Base-by-base conservation (phyloP, 2,113 vertebrate species). In the Gavialis gangeticus region DNA sequence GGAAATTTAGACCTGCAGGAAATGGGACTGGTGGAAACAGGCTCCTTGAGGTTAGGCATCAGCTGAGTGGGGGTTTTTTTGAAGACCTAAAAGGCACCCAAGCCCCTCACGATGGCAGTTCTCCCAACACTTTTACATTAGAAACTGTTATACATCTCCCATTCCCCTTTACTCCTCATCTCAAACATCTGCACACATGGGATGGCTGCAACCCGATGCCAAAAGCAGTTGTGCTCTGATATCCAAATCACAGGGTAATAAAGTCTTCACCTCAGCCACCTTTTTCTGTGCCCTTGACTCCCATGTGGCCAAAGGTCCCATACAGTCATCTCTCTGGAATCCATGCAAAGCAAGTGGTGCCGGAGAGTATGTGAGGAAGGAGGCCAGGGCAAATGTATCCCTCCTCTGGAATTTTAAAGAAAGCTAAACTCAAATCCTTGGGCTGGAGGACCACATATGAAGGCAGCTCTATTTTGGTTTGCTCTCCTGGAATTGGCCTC, bases 281-380 rank as follows among this genome's bases (percentile, higher is more conserved):
- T 30, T 46, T 34, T 21, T 13, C 54, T 12, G 10, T 79, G 54
- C 22, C 27, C 55, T 69, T 66, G 13, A 16, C 24, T 55, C 15
- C 46, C 46, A 54, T 24, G 9, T 4, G 22, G 46, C 11, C 17
- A 19, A 18, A 4, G 3, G 17, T 3, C 13, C 10, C 1, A 0
- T 22, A 6, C 54, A 34, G 28, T 28, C 60, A 4, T 21, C 54
- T 54, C 1, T 22, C 15, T 34, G 19, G n/a, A 27, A 13, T 57
- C 8, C 13, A 25, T 28, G 11, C 34, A 8, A 30, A 46, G 34
- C 12, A 37, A 37, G 19, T 34, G 4, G 30, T 19, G 5, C 30
- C 9, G 6, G 30, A 4, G 19, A 71, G 17, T 22, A 21, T 24
- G 14, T 12, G 13, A 46, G 69, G 12, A 22, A 46, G 21, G 22